phyloP scores from a whole-genome alignment of 2,113 vertebrate species.

The Anser cygnoides region DNA sequence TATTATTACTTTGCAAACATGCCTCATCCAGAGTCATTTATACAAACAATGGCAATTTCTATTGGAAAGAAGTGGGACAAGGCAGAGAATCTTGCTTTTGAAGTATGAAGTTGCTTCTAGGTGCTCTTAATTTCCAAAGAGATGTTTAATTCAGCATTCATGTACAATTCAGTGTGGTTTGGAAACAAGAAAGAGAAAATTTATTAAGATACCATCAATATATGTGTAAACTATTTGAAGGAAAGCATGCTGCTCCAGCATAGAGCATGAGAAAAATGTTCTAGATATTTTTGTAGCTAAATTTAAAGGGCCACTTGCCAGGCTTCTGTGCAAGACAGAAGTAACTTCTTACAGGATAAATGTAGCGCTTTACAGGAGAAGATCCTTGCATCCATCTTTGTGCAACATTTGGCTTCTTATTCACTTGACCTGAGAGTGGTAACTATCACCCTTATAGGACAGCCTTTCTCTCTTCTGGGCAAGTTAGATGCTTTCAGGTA shows the following conservation, averaged over 20 bases:
- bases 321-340: background rate
- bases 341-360: background rate
- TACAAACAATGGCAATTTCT: background rate
- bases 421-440: background rate
- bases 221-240: background rate
- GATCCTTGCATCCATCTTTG: background rate
- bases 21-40: slow-evolving; percentile 6
- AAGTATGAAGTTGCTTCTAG: background rate
- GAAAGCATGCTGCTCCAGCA: background rate
- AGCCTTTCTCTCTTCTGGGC: background rate
- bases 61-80: background rate
- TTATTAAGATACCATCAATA: background rate
- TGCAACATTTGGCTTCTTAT: background rate
- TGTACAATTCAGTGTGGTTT: background rate
- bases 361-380: background rate
- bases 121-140: background rate
- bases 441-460: background rate
- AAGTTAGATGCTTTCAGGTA: background rate
- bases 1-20: background rate
- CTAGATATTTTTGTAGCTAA: background rate
- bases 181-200: background rate
- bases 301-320: background rate
- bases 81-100: background rate
- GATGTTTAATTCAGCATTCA: background rate
- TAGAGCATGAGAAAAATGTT: background rate